Conservation (phyloP, 2,797 vertebrate genomes). For the Coregonus sp. region DNA sequence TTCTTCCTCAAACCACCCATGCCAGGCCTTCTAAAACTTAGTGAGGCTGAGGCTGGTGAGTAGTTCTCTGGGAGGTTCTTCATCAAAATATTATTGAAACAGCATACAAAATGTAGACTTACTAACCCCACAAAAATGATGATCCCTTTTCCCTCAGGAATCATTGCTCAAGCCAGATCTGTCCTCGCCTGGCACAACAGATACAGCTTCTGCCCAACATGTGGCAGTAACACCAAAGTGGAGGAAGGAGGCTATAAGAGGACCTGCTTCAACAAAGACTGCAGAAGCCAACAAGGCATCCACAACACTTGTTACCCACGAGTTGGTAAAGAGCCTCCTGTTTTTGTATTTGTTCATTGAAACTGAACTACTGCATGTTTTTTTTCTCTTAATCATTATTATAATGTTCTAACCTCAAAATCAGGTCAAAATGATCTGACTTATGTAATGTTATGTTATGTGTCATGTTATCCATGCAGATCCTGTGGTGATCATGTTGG, state of each 20-base stretch:
- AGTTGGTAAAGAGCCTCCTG: conserved; percentile 79
- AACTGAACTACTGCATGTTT: not conserved
- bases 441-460: not conserved
- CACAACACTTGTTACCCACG: conserved; percentile 94
- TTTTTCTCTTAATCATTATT: not conserved
- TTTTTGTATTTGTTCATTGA: not conserved
- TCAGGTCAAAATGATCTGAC: not conserved
- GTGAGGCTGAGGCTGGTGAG: conserved; percentile 90
- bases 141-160: conserved; percentile 70
- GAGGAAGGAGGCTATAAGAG: conserved; percentile 91
- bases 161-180: conserved; percentile 89
- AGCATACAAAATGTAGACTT: too few relatives aligned
- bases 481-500: conserved; percentile 97
- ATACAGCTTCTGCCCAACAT: conserved; percentile 90
- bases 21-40: conserved; percentile 84
- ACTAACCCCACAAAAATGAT: too few relatives aligned
- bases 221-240: conserved; percentile 80
- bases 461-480: conserved; percentile 68
- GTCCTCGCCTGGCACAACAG: conserved; percentile 88
- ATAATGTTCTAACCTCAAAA: not conserved
- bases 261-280: conserved; percentile 80
- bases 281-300: conserved; percentile 85
- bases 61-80: not conserved
- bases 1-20: conserved; percentile 81
- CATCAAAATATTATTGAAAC: not conserved